phyloP scores from a whole-genome alignment of 2,888 invertebrate species.

The Nemurella pictetii region DNA sequence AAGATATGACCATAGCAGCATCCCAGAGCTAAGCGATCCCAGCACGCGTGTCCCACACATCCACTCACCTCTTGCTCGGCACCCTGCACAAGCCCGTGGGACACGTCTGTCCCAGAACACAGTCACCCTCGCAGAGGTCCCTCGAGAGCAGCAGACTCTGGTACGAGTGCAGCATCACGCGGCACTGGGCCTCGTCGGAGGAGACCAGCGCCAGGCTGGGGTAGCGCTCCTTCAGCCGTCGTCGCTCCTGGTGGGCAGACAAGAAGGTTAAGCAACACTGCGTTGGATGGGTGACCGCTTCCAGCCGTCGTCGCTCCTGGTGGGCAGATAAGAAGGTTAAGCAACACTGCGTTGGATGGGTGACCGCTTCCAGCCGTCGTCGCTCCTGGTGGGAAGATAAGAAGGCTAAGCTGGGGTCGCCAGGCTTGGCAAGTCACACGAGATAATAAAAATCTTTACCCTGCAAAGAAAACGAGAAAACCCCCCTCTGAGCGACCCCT shows the following conservation, averaged over 20 bases:
- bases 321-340: too few species aligned
- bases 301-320: not conserved
- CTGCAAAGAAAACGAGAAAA: too few species aligned
- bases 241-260: constrained; percentile 78
- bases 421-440: too few species aligned
- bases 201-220: constrained; percentile 75
- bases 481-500: too few species aligned
- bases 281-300: not conserved
- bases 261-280: constrained; percentile 30
- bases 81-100: constrained; percentile 74
- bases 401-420: too few species aligned
- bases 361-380: not conserved
- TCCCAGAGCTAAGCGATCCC: too few species aligned
- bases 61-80: constrained; percentile 53
- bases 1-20: too few species aligned
- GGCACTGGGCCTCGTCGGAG: constrained; percentile 75
- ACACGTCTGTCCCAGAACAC: constrained; percentile 80
- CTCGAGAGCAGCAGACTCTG: constrained; percentile 76
- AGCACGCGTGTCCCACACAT: too few species aligned
- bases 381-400: not conserved
- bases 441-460: too few species aligned
- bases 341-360: not conserved
- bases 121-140: constrained; percentile 86
- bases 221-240: constrained; percentile 80
- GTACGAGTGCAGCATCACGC: constrained; percentile 78